Base-by-base conservation (phyloP, 2,888 invertebrate species). In the Octodonta nipae region DNA sequence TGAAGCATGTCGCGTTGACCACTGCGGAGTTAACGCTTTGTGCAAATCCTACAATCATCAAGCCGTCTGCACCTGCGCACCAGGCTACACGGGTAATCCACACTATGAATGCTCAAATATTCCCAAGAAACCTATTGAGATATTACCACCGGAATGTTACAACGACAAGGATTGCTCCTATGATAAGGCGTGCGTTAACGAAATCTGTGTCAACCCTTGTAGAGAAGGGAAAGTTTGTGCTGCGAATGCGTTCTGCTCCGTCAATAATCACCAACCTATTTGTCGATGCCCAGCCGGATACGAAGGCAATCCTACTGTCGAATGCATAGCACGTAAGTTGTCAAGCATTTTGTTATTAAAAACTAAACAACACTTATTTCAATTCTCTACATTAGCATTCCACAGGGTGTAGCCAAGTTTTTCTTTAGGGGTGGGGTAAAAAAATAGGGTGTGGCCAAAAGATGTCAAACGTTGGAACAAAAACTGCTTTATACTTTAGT, bases 261-360 rank as follows among this genome's bases (percentile, higher is more conserved):
- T 78, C 3, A 73, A 81, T 47, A 67, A 77, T 40, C 84, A 87
- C 49, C 66, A 70, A 51, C 71, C 87, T 1, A 63, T 78, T 22
- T 91, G 89, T 56, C 74, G 75, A 41, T 91, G 89, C 56, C 89
- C 89, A 8, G 65, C 67, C 28, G 79, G 78, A 32, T 84, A 79
- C 55, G 67, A 71, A 28, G 88, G 88, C 28, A 75, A 81, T 54
- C 74, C 86, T 11, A 62, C 64, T 42, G 61, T 71, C 30, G 74
- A 75, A 50, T 88, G 88, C 55, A 65, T 73, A 56, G 81, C 85
- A 65, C 82, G 85, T 85, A 73, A 77, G 82, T 67, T 38, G 14
- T 4, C 20, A 10, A 22, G 11, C 11, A 15, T 32, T 15, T 29
- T 15, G n/a, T n/a, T n/a, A n/a, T n/a, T n/a, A n/a, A n/a, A n/a